phyloP scores from a whole-genome alignment of 2,797 vertebrate species.

The Hyperoplus lanceolatus region DNA sequence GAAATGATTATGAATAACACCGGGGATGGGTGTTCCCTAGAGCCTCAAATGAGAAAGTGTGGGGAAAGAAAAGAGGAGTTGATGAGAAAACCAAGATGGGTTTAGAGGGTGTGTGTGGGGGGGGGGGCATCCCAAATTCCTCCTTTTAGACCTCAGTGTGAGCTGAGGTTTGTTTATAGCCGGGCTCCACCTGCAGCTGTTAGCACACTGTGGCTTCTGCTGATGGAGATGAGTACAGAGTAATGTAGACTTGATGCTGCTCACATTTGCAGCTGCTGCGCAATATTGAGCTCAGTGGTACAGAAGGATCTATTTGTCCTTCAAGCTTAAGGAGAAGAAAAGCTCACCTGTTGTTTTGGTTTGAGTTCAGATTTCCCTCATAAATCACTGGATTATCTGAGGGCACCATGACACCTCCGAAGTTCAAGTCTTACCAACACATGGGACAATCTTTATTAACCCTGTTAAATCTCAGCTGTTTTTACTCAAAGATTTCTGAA shows the following conservation, averaged over 20 bases:
- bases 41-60: slow-evolving; percentile 17
- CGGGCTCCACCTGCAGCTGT: slow-evolving; percentile 62
- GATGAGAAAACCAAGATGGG: slow-evolving; percentile 34
- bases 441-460: neutral
- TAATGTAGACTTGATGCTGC: slow-evolving; percentile 25
- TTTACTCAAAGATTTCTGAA: neutral
- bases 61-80: neutral
- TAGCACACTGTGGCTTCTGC: slow-evolving; percentile 31
- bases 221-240: slow-evolving; percentile 26
- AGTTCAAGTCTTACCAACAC: neutral
- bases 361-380: slow-evolving; percentile 20
- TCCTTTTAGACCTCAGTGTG: slow-evolving; percentile 3
- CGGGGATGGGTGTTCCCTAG: slow-evolving; percentile 26
- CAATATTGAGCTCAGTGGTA: neutral
- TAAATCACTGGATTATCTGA: neutral
- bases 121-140: slow-evolving; percentile 4
- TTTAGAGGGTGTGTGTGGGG: neutral
- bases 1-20: slow-evolving; percentile 1
- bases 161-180: slow-evolving; percentile 41
- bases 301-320: slow-evolving; percentile 5
- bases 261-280: slow-evolving; percentile 51
- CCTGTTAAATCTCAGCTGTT: neutral
- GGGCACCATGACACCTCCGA: neutral
- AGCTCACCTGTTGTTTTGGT: slow-evolving; percentile 28
- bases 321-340: neutral